Base-by-base conservation (phyloP, 2,113 vertebrate genomes). In the Peromyscus californicus region DNA sequence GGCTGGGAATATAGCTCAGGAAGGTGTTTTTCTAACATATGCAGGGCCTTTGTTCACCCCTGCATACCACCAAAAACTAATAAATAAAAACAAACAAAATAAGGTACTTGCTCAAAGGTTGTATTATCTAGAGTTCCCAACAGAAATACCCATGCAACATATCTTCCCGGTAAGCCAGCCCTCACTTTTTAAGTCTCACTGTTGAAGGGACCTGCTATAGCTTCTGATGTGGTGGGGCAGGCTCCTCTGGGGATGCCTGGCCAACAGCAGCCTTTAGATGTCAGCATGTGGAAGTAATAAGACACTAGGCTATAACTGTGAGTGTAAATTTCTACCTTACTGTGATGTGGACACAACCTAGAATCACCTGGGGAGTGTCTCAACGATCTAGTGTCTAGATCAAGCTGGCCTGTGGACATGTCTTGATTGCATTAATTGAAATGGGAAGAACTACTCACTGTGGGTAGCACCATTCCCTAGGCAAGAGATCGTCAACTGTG, bases 151-250 rank as follows among this genome's bases (percentile, higher is more conserved):
- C 57, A 67, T 22, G 5, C 26, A 16, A 29, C 5, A 24, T 24
- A 36, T 74, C 7, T 51, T 48, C 9, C 39, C n/a, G 85, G 33
- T 26, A 54, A 36, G 70, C 1, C 2, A 39, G 8, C 39, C 65
- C 7, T 42, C 16, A 4, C 31, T 21, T 54, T 69, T 67, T 4
- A 89, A 45, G 89, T 31, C 63, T 75, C 67, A 5, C 39, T 31
- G 10, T 0, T 65, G 78, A 69, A 61, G 48, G 57, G 82, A n/a
- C n/a, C 29, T 29, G 16, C 48, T 11, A 22, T 5, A 29, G 83
- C 45, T 63, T 54, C 26, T 36, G 36, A 3, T 0, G 0, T 19
- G 11, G 69, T 3, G 10, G 15, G 42, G 3, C 10, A 36, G 59
- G 61, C 36, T n/a, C 22, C 74, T n/a, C 29, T 54, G 54, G 7